These are phyloP conservation scores for Ormia ochracea DNA, from an alignment of 2,888 invertebrate genomes.

Conservation along the genomic window DNA sequence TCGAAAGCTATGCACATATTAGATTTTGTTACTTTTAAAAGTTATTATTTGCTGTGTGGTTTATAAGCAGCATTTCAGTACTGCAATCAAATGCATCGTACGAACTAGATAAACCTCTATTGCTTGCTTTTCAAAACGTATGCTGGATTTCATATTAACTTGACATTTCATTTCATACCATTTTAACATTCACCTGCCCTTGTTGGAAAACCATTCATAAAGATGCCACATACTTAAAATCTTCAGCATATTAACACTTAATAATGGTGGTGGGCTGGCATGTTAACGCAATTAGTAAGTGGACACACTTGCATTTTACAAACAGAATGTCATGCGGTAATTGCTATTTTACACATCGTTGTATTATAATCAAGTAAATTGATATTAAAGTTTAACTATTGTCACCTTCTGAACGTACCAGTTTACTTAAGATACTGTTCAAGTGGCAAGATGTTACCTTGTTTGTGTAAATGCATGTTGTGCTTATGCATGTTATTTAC, in stretches of 20 bases:
- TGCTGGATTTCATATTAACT: not conserved
- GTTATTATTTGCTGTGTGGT: too few species aligned
- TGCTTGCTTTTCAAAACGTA: too few species aligned
- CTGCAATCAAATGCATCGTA: too few species aligned
- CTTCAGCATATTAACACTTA: constrained; percentile 47
- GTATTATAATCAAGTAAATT: constrained; percentile 48
- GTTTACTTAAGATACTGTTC: constrained; percentile 12
- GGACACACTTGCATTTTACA: not conserved
- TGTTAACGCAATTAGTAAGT: constrained; percentile 7
- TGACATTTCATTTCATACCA: not conserved
- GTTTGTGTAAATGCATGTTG: constrained; percentile 1
- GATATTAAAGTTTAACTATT: constrained; percentile 49
- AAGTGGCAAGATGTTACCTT: too few species aligned
- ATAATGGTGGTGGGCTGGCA: constrained; percentile 1
- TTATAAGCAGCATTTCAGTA: too few species aligned
- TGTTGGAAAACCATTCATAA: not conserved
- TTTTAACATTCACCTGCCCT: not conserved
- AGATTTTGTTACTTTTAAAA: too few species aligned
- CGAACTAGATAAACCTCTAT: too few species aligned
- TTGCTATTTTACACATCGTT: constrained; percentile 39
- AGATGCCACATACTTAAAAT: constrained; percentile 15
- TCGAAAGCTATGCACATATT: too few species aligned
- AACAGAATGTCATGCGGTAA: constrained; percentile 35
- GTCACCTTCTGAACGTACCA: constrained; percentile 29
- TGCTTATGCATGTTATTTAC: not conserved